Conservation (phyloP, 2,113 vertebrate genomes). For the Phylloscopus trochilus region DNA sequence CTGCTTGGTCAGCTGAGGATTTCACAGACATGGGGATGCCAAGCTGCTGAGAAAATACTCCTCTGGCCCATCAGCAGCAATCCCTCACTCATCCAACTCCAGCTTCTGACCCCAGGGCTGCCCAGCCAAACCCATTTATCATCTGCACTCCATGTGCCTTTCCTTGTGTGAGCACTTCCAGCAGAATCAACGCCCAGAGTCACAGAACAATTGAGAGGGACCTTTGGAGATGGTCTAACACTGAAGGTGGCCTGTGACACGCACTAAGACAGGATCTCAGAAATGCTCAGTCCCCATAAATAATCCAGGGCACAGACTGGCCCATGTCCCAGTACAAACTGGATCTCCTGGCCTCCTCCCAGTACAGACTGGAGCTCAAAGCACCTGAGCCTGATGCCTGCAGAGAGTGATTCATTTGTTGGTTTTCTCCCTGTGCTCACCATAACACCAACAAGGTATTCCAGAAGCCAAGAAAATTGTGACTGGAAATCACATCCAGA, state of each 20-base stretch:
- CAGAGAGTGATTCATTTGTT: not conserved
- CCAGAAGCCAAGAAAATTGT: not conserved
- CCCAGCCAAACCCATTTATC: not conserved
- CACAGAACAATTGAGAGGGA: not conserved
- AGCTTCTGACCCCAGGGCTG: not conserved
- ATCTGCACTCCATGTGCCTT: not conserved
- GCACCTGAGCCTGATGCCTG: not conserved
- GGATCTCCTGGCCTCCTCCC: not conserved
- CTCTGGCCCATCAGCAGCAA: not conserved
- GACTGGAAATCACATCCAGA: not conserved
- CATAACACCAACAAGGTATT: rapidly evolving
- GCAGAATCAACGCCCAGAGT: not conserved
- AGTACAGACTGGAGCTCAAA: not conserved
- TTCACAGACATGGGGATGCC: not conserved
- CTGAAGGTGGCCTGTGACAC: not conserved
- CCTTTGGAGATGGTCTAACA: rapidly evolving
- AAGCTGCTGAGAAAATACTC: not conserved
- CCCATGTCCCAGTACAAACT: not conserved
- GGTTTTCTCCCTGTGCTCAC: not conserved
- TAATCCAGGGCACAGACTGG: not conserved
- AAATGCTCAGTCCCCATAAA: not conserved
- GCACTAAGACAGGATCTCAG: not conserved
- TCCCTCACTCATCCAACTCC: not conserved
- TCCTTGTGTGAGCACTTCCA: not conserved
- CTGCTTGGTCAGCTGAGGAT: not conserved